Percentiles rank a stretch among this genome's conserved stretches.
Conservation (phyloP, 2,888 invertebrate genomes). For the Drosophila quinaria region DNA sequence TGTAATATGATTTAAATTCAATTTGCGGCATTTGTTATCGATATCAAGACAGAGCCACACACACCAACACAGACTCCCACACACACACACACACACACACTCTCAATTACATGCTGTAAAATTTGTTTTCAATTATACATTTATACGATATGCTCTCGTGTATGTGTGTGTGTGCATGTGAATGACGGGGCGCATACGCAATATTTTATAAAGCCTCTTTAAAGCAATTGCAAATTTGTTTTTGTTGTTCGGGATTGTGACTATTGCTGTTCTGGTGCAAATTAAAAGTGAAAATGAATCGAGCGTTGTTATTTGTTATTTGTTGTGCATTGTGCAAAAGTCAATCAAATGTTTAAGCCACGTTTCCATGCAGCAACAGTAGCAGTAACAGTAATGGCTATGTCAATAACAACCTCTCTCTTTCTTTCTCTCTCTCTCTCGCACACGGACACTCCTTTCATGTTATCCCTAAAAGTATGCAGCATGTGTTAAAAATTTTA, state of each 20-base stretch:
- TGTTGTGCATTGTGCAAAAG: slow-evolving; percentile 49
- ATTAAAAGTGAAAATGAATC: slow-evolving; percentile 58
- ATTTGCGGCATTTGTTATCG: slow-evolving; percentile 79
- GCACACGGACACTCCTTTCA: not conserved
- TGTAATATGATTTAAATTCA: slow-evolving; percentile 79
- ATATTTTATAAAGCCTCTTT: slow-evolving; percentile 63
- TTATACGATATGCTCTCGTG: slow-evolving; percentile 53
- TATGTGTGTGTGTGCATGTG: slow-evolving; percentile 14
- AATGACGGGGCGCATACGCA: slow-evolving; percentile 69
- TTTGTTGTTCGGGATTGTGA: slow-evolving; percentile 18
- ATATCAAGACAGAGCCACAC: slow-evolving; percentile 68
- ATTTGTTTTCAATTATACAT: slow-evolving; percentile 80
- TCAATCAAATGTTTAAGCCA: slow-evolving; percentile 64
- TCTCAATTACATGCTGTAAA: slow-evolving; percentile 74
- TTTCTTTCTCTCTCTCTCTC: not conserved
- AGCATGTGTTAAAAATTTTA: slow-evolving; percentile 67
- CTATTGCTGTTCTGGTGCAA: slow-evolving; percentile 24
- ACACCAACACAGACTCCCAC: slow-evolving; percentile 24
- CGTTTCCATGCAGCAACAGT: slow-evolving; percentile 47
- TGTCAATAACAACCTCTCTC: not conserved
- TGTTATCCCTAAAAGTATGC: slow-evolving; percentile 43
- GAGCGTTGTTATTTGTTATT: slow-evolving; percentile 14
- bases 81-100: slow-evolving; percentile 36
- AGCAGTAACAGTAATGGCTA: slow-evolving; percentile 18
- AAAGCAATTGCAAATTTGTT: slow-evolving; percentile 56